Evolutionary conservation across 2,888 invertebrate genomes (phyloP), one percentile per base, ranked within the genome.

Genomic region (Opisthograptis luteolata): DNA sequence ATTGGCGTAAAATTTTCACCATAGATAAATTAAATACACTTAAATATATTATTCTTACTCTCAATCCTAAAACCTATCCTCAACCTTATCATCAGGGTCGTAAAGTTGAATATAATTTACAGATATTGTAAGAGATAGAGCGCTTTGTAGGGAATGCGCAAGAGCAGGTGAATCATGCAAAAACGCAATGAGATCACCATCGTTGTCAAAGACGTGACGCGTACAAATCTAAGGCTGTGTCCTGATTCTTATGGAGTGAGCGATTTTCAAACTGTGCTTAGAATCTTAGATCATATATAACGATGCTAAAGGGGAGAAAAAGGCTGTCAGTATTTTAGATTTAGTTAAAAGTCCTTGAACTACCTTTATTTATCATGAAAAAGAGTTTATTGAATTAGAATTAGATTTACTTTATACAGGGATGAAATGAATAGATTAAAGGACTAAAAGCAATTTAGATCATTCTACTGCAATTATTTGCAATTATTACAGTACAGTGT

Each of bases 171-270:
- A 74, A 62, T 84, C 85, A 85, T 85, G 87, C 86, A 84, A 85
- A 87, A 86, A 85, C 84, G 80, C 79, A 76, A 77, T 84, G 86
- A 86, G 82, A 86, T 87, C 86, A 86, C 76, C 83, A 73, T 70
- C 71, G 64, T 58, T 73, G 76, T 82, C 84, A 74, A 71, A 68
- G 68, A 78, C 81, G 79, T 77, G 81, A 81, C 77, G 79, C 64
- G 73, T 65, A 54, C 55, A 57, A 68, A 65, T 58, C 46, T 61
- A 43, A 30, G 19, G 15, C 6, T 22, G 0, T 22, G 39, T 46
- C 39, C 39, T n/a, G n/a, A n/a, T n/a, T n/a, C n/a, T n/a, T 39
- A 37, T 13, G 9, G 14, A n/a, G 22, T 13, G 28, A 28, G 25
- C 31, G 15, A 32, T 9, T 17, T 15, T 12, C 1, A 27, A 20